phyloP scores from a whole-genome alignment of 2,888 invertebrate genomes.

The Acanthosepion lycidas region DNA sequence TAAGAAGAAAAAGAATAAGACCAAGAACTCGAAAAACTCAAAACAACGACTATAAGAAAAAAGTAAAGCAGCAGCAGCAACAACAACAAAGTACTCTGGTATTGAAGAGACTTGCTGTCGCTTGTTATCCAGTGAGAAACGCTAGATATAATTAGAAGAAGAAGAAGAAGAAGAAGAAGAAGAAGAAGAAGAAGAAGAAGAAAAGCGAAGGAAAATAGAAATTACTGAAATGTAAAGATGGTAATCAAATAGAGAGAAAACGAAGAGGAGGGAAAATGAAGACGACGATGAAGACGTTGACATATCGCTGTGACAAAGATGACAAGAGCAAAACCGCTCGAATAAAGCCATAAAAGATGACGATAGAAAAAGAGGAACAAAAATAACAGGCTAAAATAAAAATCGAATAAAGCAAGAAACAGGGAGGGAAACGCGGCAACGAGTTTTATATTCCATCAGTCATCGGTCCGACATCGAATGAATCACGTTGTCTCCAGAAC shows the following conservation, averaged over 20 bases:
- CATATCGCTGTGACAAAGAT: background rate
- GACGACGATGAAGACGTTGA: background rate
- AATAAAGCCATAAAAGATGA: background rate
- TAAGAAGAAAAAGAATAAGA: background rate
- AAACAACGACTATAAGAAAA: background rate
- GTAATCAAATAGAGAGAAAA: too few species aligned
- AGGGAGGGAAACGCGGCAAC: background rate
- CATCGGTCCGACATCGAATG: conserved; percentile 14
- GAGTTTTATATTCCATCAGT: conserved; percentile 33
- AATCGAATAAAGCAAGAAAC: background rate
- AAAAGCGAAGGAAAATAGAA: too few species aligned
- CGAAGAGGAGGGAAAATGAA: too few species aligned
- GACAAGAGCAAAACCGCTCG: background rate
- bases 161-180: too few species aligned
- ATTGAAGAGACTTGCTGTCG: too few species aligned
- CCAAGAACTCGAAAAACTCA: background rate
- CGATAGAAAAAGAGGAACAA: background rate
- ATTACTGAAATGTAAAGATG: too few species aligned
- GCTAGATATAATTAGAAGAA: too few species aligned
- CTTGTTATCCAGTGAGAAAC: too few species aligned
- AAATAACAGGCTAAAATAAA: background rate
- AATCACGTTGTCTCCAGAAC: conserved; percentile 33
- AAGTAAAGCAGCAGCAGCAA: background rate
- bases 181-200: too few species aligned
- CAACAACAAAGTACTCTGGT: background rate